A percentile compares a stretch with the other conserved stretches of the same genome.
Evolutionary conservation across 2,113 vertebrate genomes (phyloP).

Genomic region (Oreochromis niloticus): DNA sequence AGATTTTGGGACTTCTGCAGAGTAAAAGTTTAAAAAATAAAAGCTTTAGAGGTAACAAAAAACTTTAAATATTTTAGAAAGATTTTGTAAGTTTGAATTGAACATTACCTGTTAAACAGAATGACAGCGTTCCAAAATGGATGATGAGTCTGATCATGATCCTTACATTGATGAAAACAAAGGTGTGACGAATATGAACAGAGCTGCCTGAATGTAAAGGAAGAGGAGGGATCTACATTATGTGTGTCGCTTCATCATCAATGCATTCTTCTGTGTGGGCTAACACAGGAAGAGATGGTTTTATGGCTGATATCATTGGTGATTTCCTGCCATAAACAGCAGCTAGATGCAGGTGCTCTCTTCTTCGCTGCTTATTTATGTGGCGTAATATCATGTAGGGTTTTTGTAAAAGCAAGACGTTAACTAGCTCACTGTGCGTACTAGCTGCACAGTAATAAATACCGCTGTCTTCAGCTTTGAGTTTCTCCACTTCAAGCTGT

Average conservation of each 20-base stretch:
- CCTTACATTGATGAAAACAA: background rate
- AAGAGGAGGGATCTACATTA: background rate
- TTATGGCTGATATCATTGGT: background rate
- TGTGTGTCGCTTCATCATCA: background rate
- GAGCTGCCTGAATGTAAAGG: background rate
- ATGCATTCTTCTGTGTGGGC: background rate
- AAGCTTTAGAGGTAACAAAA: background rate
- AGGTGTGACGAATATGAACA: background rate
- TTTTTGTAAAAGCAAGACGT: slow-evolving; percentile 10
- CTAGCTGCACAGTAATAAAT: slow-evolving; percentile 58
- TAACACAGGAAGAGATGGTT: background rate
- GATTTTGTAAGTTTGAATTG: background rate
- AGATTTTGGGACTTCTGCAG: background rate
- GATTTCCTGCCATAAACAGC: background rate
- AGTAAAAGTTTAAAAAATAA: background rate
- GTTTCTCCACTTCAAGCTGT: background rate
- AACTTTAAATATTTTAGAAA: fast-evolving
- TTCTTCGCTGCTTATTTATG: background rate
- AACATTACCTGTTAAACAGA: slow-evolving; percentile 15
- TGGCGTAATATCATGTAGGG: background rate
- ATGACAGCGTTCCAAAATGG: background rate
- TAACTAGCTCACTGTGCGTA: slow-evolving; percentile 18
- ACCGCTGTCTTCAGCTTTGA: slow-evolving; percentile 14
- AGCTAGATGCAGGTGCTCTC: background rate
- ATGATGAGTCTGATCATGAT: slow-evolving; percentile 5